Evolutionary conservation across 1,140 invertebrate species (phyloP).

Genomic region (Aethina tumida): DNA sequence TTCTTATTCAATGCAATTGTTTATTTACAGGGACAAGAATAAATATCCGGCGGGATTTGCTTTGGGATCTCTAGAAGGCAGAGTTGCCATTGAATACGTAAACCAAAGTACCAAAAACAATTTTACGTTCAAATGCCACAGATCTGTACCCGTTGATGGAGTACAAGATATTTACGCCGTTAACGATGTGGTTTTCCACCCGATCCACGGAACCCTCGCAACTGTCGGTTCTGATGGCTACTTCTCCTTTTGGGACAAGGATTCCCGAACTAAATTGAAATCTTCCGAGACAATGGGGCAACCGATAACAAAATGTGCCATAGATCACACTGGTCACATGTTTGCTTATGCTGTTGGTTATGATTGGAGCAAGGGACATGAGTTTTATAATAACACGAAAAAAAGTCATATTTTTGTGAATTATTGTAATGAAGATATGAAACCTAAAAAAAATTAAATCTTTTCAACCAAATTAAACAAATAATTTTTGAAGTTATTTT

Average conservation of each 20-base stretch:
- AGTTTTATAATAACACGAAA: slow-evolving; percentile 86
- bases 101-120: slow-evolving; percentile 95
- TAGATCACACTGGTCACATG: slow-evolving; percentile 94
- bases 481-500: too few relatives aligned
- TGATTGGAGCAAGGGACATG: slow-evolving; percentile 96
- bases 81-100: slow-evolving; percentile 95
- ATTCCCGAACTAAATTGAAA: slow-evolving; percentile 95
- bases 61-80: slow-evolving; percentile 88
- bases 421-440: slow-evolving; percentile 89
- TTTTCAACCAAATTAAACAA: too few relatives aligned
- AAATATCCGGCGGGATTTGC: slow-evolving; percentile 74
- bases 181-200: slow-evolving; percentile 98
- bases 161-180: slow-evolving; percentile 73
- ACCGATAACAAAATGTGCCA: slow-evolving; percentile 85
- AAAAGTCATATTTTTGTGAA: slow-evolving; percentile 92
- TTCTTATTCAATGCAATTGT: slow-evolving; percentile 1
- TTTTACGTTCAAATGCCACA: slow-evolving; percentile 99
- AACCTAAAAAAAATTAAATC: too few relatives aligned
- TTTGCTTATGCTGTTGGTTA: slow-evolving; percentile 98
- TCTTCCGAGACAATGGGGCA: slow-evolving; percentile 92
- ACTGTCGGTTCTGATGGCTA: slow-evolving; percentile 98
- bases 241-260: slow-evolving; percentile 99
- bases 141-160: slow-evolving; percentile 72
- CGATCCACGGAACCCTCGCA: slow-evolving; percentile 89
- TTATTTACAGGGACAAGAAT: slow-evolving; percentile 39